phyloP scores from a whole-genome alignment of 2,888 invertebrate genomes.

The Lasioglossum vierecki region DNA sequence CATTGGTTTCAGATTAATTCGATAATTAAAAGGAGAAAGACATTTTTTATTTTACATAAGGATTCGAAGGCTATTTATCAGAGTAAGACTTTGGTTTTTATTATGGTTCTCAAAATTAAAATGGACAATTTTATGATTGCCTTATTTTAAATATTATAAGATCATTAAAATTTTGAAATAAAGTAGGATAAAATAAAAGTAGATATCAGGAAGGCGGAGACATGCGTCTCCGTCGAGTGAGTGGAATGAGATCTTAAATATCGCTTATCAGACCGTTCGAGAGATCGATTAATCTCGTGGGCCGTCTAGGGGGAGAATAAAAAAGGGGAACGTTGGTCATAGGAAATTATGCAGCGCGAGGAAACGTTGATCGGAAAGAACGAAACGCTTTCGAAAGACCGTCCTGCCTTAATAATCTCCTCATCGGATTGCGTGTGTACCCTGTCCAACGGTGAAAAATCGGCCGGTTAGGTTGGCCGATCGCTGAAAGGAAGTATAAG shows the following conservation, averaged over 20 bases:
- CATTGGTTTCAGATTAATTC: no score
- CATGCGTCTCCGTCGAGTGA: not conserved
- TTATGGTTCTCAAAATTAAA: no score
- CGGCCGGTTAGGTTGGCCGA: not conserved
- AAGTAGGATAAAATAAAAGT: no score
- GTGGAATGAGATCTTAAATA: not conserved
- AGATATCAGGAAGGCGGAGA: not conserved
- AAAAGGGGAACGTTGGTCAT: not conserved
- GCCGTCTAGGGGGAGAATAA: not conserved
- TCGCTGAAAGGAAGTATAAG: conserved; percentile 7
- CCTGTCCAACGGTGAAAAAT: not conserved
- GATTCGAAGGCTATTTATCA: no score
- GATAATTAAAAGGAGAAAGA: no score
- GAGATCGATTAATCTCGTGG: not conserved
- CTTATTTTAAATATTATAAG: not conserved
- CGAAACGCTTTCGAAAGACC: conserved; percentile 11
- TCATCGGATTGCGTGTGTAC: conserved; percentile 3
- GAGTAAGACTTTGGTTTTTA: no score
- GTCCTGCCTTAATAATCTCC: conserved; percentile 9
- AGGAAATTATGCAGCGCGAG: not conserved
- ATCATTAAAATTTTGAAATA: no score
- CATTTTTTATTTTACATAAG: no score
- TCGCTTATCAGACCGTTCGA: not conserved
- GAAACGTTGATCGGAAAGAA: conserved; percentile 1
- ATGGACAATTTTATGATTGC: no score